Evolutionary conservation across 1,140 invertebrate genomes (phyloP), one percentile per base, ranked within the genome.

Genomic region (Solenopsis fugax): DNA sequence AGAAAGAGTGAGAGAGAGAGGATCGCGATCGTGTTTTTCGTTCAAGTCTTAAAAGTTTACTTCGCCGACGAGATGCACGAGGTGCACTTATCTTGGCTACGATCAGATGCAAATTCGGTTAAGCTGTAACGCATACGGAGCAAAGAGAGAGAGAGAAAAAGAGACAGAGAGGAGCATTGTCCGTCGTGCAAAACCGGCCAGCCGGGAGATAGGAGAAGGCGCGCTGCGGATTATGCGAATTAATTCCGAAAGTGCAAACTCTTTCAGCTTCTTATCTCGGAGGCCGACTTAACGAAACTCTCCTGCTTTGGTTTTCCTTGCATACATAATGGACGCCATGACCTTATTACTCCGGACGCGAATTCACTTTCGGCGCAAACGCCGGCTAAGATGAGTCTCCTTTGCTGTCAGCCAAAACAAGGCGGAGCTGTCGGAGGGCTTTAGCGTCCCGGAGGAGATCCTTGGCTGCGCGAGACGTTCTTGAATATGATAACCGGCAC

Each of bases 91-190:
- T 81, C 64, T 16, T 16, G 24, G 12, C 29, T 48, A 34, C 77
- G 75, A 86, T 69, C 75, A 65, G 52, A 86, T 86, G 75, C 76
- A 86, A 81, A 86, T 81, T 86, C 18, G 34, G 50, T 86, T 85
- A 71, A 86, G 76, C 18, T 54, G 45, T 58, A 76, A 73, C 85
- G 76, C 76, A 37, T 81, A 58, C 41, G 45, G 18, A 77, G 71
- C 45, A 58, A 76, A 54, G 41, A 24, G 45, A 58, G n/a, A 34
- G 48, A 37, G 12, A 64, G 34, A 62, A 41, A 67, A 29, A n/a
- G 12, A 67, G 58, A 21, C 12, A 37, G 41, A 75, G 64, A 18
- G 24, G 24, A 69, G 45, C 18, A 24, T 29, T 54, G 13, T 52
- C 16, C 6, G 9, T 60, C 41, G 58, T 41, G 21, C 41, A 37